Evolutionary conservation across 1,140 invertebrate genomes (phyloP).

Genomic region (Drosophila parabipectinata): DNA sequence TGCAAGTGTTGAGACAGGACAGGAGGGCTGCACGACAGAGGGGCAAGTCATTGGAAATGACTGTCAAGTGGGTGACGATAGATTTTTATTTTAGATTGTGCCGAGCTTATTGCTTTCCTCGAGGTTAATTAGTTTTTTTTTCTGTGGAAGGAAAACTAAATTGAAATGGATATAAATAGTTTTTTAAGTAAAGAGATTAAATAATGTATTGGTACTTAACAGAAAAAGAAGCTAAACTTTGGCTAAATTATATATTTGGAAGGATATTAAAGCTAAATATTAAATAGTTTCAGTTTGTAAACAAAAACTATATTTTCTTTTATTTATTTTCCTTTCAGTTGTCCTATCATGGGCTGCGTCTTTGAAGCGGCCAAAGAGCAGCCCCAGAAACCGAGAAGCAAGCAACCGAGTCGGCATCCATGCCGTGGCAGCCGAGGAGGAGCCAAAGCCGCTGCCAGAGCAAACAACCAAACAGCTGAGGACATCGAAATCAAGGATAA

Average conservation of each 20-base stretch:
- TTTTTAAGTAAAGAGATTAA: too few relatives aligned
- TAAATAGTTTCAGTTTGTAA: neutral
- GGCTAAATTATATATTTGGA: too few relatives aligned
- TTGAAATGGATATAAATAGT: too few relatives aligned
- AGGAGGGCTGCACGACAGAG: neutral
- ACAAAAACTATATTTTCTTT: neutral
- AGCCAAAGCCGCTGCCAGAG: constrained; percentile 29
- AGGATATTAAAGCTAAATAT: too few relatives aligned
- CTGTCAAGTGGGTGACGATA: constrained; percentile 53
- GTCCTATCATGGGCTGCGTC: constrained; percentile 80
- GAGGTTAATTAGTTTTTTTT: constrained; percentile 27
- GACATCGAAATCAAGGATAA: constrained; percentile 77
- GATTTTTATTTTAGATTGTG: constrained; percentile 49
- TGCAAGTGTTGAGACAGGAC: constrained; percentile 26
- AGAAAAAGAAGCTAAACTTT: too few relatives aligned
- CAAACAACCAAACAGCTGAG: constrained; percentile 46
- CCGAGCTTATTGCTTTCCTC: constrained; percentile 23
- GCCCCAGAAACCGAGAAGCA: constrained; percentile 50
- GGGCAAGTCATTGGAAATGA: constrained; percentile 43
- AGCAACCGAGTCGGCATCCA: constrained; percentile 50
- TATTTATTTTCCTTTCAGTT: constrained; percentile 55
- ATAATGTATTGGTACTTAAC: too few relatives aligned
- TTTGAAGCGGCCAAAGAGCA: constrained; percentile 76
- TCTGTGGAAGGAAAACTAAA: neutral
- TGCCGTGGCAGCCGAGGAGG: constrained; percentile 36